Evolutionary conservation across 53 echinoderm and acorn worm genomes (phyloP).

Genomic region (Glandiceps talaboti): DNA sequence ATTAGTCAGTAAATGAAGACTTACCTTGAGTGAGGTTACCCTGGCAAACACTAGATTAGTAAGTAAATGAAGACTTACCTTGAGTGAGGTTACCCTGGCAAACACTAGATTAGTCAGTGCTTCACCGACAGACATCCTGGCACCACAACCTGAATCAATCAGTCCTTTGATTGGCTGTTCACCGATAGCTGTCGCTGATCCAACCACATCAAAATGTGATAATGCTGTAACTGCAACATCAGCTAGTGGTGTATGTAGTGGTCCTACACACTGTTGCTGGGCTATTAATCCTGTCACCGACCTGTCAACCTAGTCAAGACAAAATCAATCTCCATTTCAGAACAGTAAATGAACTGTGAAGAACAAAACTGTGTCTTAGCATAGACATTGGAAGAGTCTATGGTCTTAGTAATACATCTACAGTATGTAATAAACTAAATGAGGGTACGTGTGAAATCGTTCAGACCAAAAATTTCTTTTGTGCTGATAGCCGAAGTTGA

Average conservation of each 20-base stretch:
- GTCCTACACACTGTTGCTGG: conserved; percentile 97
- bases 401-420: no score
- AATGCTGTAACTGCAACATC: conserved; percentile 95
- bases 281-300: conserved; percentile 89
- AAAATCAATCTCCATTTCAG: no score
- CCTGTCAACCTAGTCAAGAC: conserved; percentile 85
- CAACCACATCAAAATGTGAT: conserved; percentile 75
- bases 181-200: conserved; percentile 90
- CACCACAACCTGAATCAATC: conserved; percentile 62
- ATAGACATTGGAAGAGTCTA: no score
- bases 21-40: no score
- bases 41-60: conserved; percentile 94
- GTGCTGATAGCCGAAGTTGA: no score
- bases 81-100: conserved; percentile 65
- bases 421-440: no score
- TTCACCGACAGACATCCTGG: conserved; percentile 91
- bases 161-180: conserved; percentile 96
- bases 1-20: no score
- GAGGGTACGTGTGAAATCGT: no score
- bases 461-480: no score
- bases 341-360: no score
- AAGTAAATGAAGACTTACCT: conserved; percentile 49
- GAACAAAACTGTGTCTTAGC: no score
- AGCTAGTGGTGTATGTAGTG: conserved; percentile 90
- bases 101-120: conserved; percentile 90